phyloP scores from a whole-genome alignment of 2,888 invertebrate species.

The Steinernema carpocapsae region DNA sequence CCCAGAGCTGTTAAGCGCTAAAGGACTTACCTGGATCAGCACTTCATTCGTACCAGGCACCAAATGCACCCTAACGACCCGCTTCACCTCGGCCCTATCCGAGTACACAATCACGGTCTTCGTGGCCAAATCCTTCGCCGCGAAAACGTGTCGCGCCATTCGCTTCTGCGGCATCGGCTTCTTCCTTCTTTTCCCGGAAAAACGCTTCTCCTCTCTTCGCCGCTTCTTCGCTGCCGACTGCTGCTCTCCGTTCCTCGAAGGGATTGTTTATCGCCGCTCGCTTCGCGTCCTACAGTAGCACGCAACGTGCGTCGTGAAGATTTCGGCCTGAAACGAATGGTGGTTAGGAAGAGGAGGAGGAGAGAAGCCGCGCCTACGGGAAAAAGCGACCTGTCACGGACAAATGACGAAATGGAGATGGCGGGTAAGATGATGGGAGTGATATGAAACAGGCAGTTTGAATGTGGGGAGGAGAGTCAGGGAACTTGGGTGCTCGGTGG shows the following conservation, averaged over 20 bases:
- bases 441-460: no score
- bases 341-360: background rate
- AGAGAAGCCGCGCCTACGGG: conserved; percentile 15
- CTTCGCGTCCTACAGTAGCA: conserved; percentile 20
- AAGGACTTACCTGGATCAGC: conserved; percentile 53
- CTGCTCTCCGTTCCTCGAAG: background rate
- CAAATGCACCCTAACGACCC: conserved; percentile 52
- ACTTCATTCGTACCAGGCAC: conserved; percentile 59
- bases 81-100: conserved; percentile 65
- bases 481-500: no score
- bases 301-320: conserved; percentile 31
- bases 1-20: no score
- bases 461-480: no score
- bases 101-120: conserved; percentile 63
- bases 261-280: conserved; percentile 17
- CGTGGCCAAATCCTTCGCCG: conserved; percentile 56
- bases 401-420: conserved; percentile 20
- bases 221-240: conserved; percentile 1
- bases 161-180: conserved; percentile 8
- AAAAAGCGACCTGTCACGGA: conserved; percentile 1
- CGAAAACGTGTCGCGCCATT: conserved; percentile 41
- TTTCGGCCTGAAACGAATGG: conserved; percentile 30
- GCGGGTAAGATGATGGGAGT: background rate
- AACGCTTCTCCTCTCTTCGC: background rate
- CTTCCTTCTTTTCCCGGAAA: background rate